Percentiles rank a stretch among this genome's conserved stretches.
Conservation (phyloP, 2,113 vertebrate species). For the Brachionichthys hirsutus region DNA sequence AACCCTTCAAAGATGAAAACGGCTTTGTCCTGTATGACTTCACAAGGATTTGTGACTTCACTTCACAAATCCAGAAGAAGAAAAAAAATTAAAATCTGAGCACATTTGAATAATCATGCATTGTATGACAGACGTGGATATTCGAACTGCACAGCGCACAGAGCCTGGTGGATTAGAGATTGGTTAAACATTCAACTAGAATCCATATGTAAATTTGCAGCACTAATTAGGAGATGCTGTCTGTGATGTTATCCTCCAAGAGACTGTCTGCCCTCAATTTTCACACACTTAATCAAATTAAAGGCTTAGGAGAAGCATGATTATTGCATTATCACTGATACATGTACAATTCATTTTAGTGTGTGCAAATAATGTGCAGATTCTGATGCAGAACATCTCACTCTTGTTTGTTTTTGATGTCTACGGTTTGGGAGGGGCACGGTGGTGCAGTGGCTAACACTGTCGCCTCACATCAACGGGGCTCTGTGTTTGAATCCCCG, state of each 20-base stretch:
- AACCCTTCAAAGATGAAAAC: slow-evolving; percentile 40
- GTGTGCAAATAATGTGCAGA: slow-evolving; percentile 91
- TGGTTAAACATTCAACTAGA: slow-evolving; percentile 89
- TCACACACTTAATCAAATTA: slow-evolving; percentile 96
- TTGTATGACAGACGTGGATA: slow-evolving; percentile 78
- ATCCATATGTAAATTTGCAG: slow-evolving; percentile 93
- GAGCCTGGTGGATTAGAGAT: slow-evolving; percentile 86
- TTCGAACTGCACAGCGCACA: slow-evolving; percentile 83
- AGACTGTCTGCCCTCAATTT: slow-evolving; percentile 87
- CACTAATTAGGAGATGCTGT: slow-evolving; percentile 80
- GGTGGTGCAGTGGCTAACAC: too few species aligned
- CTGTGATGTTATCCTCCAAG: slow-evolving; percentile 81
- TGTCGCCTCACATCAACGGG: too few species aligned
- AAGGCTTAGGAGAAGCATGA: slow-evolving; percentile 86
- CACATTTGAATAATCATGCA: slow-evolving; percentile 81
- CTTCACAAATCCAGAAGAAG: slow-evolving; percentile 66
- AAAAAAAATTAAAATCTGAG: slow-evolving; percentile 74
- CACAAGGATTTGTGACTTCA: too few species aligned
- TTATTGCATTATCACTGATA: slow-evolving; percentile 87
- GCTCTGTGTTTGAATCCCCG: too few species aligned
- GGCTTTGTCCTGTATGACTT: slow-evolving; percentile 64
- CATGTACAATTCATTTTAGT: slow-evolving; percentile 83
- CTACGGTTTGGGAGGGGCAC: too few species aligned
- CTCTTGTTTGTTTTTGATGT: too few species aligned
- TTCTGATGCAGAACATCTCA: slow-evolving; percentile 48